Evolutionary conservation across 2,888 invertebrate species (phyloP).

Genomic region (Trissonchulus sp.): DNA sequence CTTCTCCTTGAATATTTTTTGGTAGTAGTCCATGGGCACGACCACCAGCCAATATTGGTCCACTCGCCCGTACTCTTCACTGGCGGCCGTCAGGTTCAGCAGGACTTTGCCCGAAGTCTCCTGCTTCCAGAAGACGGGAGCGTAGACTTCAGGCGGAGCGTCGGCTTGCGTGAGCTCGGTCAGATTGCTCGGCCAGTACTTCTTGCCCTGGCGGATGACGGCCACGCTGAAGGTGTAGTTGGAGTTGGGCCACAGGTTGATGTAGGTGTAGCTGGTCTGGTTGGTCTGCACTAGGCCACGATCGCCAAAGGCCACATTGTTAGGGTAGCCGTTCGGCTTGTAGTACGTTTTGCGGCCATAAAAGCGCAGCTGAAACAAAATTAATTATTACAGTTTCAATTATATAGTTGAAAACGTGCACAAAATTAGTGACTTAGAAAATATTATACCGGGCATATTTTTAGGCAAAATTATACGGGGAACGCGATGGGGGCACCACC

Average conservation of each 20-base stretch:
- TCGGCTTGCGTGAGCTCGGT: constrained; percentile 14
- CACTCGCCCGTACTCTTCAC: constrained; percentile 95
- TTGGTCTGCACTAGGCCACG: not conserved
- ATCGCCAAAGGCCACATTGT: constrained; percentile 8
- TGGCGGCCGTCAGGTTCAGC: constrained; percentile 66
- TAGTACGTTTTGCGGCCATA: constrained; percentile 22
- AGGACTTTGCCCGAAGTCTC: constrained; percentile 13
- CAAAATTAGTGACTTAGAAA: no score
- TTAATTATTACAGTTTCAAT: no score
- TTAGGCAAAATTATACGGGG: no score
- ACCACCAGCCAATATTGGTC: constrained; percentile 93
- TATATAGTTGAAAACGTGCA: no score
- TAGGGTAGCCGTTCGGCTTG: not conserved
- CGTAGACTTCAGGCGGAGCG: constrained; percentile 8
- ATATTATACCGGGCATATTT: no score
- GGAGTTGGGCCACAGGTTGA: constrained; percentile 25
- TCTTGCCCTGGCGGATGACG: not conserved
- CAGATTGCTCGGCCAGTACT: constrained; percentile 17
- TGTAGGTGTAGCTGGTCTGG: constrained; percentile 4
- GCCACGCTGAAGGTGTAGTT: constrained; percentile 29
- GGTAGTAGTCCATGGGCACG: constrained; percentile 68
- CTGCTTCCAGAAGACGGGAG: not conserved
- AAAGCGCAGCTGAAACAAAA: constrained; percentile 15
- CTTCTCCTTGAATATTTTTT: constrained; percentile 19
- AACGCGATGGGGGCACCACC: no score